Evolutionary conservation across 2,888 invertebrate genomes (phyloP).

Genomic region (Campoletis raptor): DNA sequence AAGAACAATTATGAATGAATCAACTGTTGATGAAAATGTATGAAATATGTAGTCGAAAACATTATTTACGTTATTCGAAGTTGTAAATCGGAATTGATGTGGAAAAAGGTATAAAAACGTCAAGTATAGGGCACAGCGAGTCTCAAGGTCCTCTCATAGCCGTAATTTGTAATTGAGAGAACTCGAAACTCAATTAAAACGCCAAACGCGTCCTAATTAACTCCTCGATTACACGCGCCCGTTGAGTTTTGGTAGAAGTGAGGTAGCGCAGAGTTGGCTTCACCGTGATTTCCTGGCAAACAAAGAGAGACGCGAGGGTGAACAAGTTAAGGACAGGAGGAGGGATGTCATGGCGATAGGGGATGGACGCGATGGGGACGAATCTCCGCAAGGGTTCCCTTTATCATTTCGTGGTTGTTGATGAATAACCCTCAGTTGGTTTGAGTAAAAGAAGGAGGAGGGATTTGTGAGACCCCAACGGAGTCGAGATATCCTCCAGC

Average conservation of each 20-base stretch:
- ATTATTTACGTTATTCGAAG: background rate
- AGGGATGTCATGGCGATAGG: constrained; percentile 59
- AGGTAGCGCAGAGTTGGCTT: constrained; percentile 66
- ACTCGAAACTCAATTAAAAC: constrained; percentile 80
- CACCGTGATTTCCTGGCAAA: constrained; percentile 79
- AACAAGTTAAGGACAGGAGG: constrained; percentile 48
- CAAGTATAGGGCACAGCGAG: background rate
- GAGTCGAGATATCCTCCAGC: constrained; percentile 26
- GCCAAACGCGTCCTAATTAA: constrained; percentile 83
- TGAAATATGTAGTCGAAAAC: background rate
- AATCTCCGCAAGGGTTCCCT: constrained; percentile 37
- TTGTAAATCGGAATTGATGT: background rate
- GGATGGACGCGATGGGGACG: constrained; percentile 42
- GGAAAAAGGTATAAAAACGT: background rate
- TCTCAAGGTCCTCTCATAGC: background rate
- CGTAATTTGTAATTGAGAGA: constrained; percentile 33
- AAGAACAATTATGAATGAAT: background rate
- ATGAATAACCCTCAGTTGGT: constrained; percentile 17
- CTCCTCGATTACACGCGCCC: constrained; percentile 82
- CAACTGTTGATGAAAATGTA: no score
- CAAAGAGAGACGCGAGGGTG: constrained; percentile 77
- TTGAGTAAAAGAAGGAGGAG: constrained; percentile 50
- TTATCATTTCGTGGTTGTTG: constrained; percentile 62
- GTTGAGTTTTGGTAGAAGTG: constrained; percentile 42
- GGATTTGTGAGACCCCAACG: constrained; percentile 15